Conservation (phyloP, 2,888 invertebrate genomes). For the Nomada flava region DNA sequence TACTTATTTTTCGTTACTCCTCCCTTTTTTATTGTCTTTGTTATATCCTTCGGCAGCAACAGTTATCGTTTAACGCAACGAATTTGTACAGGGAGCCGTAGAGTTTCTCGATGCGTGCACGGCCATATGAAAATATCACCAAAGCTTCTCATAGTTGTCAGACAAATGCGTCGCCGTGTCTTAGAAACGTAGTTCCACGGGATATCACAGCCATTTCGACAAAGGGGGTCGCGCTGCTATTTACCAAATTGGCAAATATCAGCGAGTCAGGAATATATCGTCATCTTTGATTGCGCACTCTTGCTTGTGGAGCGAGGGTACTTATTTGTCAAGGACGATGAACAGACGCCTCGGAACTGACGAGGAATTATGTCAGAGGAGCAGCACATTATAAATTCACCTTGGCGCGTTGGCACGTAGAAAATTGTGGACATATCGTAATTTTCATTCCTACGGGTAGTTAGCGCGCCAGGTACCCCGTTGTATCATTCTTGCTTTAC, state of each 20-base stretch:
- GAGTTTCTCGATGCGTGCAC: slow-evolving; percentile 42
- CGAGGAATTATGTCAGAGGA: slow-evolving; percentile 74
- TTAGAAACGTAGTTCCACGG: neutral
- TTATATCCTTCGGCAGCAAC: neutral
- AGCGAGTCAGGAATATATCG: slow-evolving; percentile 68
- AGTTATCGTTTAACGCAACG: no score
- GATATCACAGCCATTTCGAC: slow-evolving; percentile 21
- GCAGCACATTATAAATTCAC: slow-evolving; percentile 69
- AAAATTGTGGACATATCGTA: slow-evolving; percentile 55
- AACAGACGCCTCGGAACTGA: slow-evolving; percentile 66
- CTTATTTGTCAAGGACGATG: slow-evolving; percentile 72
- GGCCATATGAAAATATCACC: slow-evolving; percentile 39
- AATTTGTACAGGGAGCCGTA: slow-evolving; percentile 28
- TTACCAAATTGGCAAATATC: slow-evolving; percentile 73
- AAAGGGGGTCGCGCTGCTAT: slow-evolving; percentile 54
- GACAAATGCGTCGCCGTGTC: neutral
- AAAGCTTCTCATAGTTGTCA: neutral
- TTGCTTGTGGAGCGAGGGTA: slow-evolving; percentile 63
- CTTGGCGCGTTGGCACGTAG: slow-evolving; percentile 70
- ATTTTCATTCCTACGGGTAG: slow-evolving; percentile 49
- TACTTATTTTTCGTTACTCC: neutral
- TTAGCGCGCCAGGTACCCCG: neutral
- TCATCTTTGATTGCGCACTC: slow-evolving; percentile 72
- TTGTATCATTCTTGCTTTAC: no score
- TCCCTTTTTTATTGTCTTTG: neutral